A percentile compares a stretch with the other conserved stretches of the same genome.
Conservation (phyloP, 2,113 vertebrate genomes). For the Coreoperca whiteheadi region DNA sequence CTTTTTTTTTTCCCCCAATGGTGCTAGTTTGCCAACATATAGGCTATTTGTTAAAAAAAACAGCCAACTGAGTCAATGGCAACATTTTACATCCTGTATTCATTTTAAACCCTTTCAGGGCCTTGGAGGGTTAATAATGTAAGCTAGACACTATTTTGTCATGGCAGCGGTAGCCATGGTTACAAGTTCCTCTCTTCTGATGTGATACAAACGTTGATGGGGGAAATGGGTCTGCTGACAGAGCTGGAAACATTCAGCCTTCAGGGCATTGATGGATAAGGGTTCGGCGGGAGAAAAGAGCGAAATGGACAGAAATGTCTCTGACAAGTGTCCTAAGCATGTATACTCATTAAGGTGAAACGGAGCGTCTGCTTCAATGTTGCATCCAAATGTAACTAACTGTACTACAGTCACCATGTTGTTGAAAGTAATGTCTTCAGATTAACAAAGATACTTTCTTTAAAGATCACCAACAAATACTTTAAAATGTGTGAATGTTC, state of each 20-base stretch:
- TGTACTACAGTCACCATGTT: not conserved
- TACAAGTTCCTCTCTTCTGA: not conserved
- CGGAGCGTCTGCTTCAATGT: not conserved
- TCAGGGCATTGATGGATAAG: too few species aligned
- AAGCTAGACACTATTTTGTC: not conserved
- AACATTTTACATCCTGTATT: too few species aligned
- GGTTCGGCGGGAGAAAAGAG: not conserved
- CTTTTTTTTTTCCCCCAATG: too few species aligned
- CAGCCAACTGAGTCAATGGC: not conserved
- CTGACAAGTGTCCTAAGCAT: not conserved
- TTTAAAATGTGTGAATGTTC: not conserved
- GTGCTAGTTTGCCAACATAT: not conserved
- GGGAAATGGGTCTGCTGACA: not conserved
- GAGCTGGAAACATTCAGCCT: not conserved
- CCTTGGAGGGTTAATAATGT: too few species aligned
- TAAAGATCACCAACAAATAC: not conserved
- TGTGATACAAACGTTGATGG: not conserved
- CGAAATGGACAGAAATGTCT: not conserved
- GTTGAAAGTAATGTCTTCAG: not conserved
- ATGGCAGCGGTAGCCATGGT: conserved; percentile 19
- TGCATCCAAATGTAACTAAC: too few species aligned
- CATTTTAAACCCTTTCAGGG: too few species aligned
- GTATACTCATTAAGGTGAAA: not conserved
- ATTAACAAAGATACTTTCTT: not conserved
- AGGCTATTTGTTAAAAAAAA: not conserved